Evolutionary conservation across 2,797 vertebrate species (phyloP).

Genomic region (Acanthurus tractus): DNA sequence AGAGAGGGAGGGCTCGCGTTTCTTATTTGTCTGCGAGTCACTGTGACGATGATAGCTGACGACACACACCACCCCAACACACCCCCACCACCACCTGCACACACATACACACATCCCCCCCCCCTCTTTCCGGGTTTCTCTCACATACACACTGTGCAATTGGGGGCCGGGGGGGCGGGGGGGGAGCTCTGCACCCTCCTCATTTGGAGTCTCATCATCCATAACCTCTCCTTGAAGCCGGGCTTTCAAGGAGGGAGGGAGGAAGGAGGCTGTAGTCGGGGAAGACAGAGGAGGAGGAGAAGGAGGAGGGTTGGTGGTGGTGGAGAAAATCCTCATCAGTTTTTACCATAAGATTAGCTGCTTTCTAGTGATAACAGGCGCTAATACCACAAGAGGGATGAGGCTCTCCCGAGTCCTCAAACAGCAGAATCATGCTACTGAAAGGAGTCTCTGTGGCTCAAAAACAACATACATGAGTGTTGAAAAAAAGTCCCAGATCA

Average conservation of each 20-base stretch:
- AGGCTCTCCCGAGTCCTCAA: conserved; percentile 5
- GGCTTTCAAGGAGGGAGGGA: conserved; percentile 17
- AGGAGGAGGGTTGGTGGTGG: neutral
- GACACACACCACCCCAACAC: conserved; percentile 46
- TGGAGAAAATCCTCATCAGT: conserved; percentile 43
- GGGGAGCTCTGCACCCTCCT: conserved; percentile 42
- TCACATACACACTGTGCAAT: conserved; percentile 17
- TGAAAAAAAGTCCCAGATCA: neutral
- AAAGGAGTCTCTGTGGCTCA: neutral
- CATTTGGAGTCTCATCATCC: conserved; percentile 69
- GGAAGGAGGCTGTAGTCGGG: neutral
- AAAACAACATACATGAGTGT: neutral
- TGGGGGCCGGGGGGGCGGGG: neutral
- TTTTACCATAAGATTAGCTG: conserved; percentile 47
- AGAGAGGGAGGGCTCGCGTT: conserved; percentile 62
- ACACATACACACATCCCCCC: neutral
- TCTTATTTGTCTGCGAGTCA: conserved; percentile 71
- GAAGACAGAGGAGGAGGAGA: conserved; percentile 5
- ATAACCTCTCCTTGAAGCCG: conserved; percentile 59
- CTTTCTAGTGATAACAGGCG: conserved; percentile 37
- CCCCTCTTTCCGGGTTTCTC: conserved; percentile 7
- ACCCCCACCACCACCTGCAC: conserved; percentile 22
- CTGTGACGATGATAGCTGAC: conserved; percentile 78
- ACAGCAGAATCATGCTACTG: conserved; percentile 20
- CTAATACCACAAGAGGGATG: conserved; percentile 13